Percentiles rank a stretch among this genome's conserved stretches.
Evolutionary conservation across 2,797 vertebrate species (phyloP).

Genomic region (Erpetoichthys calabaricus): DNA sequence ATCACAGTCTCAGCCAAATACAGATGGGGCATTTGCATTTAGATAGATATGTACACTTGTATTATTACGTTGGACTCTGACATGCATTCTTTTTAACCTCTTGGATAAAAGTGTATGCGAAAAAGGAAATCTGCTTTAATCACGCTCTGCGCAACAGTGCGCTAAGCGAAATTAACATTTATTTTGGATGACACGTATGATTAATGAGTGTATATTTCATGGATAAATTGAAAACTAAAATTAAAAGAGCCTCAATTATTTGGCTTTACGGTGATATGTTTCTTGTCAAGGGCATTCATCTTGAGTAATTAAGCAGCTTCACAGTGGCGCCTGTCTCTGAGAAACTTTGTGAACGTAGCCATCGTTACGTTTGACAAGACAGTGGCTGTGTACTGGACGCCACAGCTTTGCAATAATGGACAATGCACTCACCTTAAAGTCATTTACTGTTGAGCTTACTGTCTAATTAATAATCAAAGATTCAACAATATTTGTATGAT

Average conservation of each 20-base stretch:
- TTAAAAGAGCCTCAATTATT: constrained; percentile 21
- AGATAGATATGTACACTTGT: constrained; percentile 56
- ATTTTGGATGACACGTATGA: constrained; percentile 50
- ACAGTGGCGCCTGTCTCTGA: neutral
- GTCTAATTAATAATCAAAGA: too few species aligned
- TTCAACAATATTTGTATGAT: too few species aligned
- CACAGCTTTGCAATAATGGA: too few species aligned
- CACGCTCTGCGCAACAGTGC: constrained; percentile 20
- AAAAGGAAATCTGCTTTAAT: constrained; percentile 35
- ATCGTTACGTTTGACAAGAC: too few species aligned
- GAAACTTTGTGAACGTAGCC: neutral
- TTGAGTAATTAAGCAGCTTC: neutral
- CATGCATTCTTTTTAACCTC: constrained; percentile 26
- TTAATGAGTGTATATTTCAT: constrained; percentile 67
- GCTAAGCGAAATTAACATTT: constrained; percentile 50
- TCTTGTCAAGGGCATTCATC: constrained; percentile 1
- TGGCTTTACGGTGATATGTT: constrained; percentile 19
- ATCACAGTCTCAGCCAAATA: constrained; percentile 18
- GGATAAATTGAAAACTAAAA: constrained; percentile 51
- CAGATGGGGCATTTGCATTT: constrained; percentile 54
- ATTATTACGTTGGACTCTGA: constrained; percentile 34
- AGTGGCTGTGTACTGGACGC: too few species aligned
- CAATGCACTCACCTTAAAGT: too few species aligned
- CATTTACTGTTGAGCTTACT: too few species aligned
- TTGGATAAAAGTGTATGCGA: constrained; percentile 22